phyloP scores from a whole-genome alignment of 2,888 invertebrate genomes.

The Dasypogon diadema region DNA sequence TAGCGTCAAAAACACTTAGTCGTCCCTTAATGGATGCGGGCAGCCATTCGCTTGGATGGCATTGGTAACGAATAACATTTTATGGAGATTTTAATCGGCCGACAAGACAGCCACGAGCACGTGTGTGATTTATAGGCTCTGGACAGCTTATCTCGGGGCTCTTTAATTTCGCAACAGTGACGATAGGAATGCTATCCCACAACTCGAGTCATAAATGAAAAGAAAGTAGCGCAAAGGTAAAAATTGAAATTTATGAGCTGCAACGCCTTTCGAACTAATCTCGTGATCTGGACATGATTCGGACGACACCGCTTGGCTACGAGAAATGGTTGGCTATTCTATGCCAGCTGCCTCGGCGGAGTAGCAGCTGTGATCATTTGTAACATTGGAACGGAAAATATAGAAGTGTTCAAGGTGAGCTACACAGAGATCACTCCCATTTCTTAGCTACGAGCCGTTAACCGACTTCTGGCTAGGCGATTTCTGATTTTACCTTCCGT shows the following conservation, averaged over 20 bases:
- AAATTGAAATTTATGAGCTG: slow-evolving; percentile 31
- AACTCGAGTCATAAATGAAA: too few species aligned
- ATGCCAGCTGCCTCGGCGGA: neutral
- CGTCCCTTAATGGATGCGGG: too few species aligned
- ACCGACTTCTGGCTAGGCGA: slow-evolving; percentile 17
- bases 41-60: too few species aligned
- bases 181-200: too few species aligned
- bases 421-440: slow-evolving; percentile 17
- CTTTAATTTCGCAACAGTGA: too few species aligned
- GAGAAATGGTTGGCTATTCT: neutral
- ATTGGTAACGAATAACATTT: too few species aligned
- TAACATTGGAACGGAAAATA: neutral
- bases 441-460: slow-evolving; percentile 1
- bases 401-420: neutral
- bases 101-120: too few species aligned
- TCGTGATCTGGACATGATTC: slow-evolving; percentile 17
- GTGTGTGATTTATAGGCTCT: too few species aligned
- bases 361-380: neutral
- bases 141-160: too few species aligned
- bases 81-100: too few species aligned
- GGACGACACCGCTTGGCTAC: neutral
- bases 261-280: slow-evolving; percentile 5
- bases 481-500: neutral
- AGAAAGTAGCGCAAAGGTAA: slow-evolving; percentile 37
- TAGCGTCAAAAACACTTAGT: too few species aligned